These are phyloP conservation scores for Coregonus clupeaformis DNA, from an alignment of 2,113 vertebrate genomes.

Conservation along the genomic window DNA sequence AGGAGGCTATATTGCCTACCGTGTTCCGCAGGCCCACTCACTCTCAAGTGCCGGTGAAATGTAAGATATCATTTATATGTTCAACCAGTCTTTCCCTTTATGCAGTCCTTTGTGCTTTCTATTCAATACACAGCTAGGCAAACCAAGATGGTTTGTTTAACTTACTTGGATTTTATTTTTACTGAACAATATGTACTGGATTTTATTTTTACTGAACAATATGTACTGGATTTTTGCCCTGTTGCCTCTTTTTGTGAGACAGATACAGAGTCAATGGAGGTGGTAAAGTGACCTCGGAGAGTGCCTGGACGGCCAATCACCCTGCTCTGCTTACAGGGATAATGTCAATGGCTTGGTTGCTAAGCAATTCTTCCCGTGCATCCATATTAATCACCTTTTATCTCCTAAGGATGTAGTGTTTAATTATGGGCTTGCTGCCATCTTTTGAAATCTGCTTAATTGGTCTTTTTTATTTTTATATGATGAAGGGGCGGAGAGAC, in stretches of 20 bases:
- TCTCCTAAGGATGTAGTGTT: constrained; percentile 66
- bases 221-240: too few species aligned
- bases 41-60: constrained; percentile 50
- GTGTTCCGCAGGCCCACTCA: constrained; percentile 51
- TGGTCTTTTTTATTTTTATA: constrained; percentile 69
- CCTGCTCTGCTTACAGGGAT: constrained; percentile 37
- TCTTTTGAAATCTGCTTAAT: constrained; percentile 78
- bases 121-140: too few species aligned
- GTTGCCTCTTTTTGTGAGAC: not conserved
- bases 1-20: constrained; percentile 38
- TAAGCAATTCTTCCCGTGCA: constrained; percentile 49
- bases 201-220: not conserved
- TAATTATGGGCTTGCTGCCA: constrained; percentile 67
- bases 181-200: too few species aligned
- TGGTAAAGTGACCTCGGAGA: constrained; percentile 22
- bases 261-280: too few species aligned
- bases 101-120: not conserved
- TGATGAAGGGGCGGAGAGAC: constrained; percentile 58
- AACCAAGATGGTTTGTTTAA: too few species aligned
- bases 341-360: constrained; percentile 53
- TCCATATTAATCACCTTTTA: constrained; percentile 66
- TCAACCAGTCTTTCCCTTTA: constrained; percentile 50
- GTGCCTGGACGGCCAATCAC: constrained; percentile 28
- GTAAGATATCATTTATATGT: not conserved
- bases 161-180: too few species aligned